Evolutionary conservation across 2,113 vertebrate species (phyloP).

Genomic region (Pseudopipra pipra): DNA sequence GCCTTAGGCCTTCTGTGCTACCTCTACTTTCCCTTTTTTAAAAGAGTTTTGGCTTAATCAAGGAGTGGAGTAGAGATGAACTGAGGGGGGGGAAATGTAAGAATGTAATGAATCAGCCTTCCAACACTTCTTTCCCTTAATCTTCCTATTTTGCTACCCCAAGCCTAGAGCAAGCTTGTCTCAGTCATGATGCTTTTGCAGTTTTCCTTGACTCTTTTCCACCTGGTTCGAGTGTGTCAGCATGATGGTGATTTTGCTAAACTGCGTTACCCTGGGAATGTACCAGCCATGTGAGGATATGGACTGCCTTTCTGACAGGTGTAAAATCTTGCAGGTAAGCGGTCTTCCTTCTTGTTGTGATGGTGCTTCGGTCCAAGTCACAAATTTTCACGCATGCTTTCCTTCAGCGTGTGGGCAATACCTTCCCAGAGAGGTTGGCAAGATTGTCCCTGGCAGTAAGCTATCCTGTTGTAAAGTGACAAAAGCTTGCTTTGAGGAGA

Average conservation of each 20-base stretch:
- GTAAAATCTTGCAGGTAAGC: conserved; percentile 94
- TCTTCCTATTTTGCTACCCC: neutral
- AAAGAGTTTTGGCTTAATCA: neutral
- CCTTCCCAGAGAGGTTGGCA: neutral
- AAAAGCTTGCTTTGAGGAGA: neutral
- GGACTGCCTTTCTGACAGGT: conserved; percentile 93
- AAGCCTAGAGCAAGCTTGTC: neutral
- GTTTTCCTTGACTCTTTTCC: conserved; percentile 79
- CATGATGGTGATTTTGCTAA: conserved; percentile 96
- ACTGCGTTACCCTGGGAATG: conserved; percentile 97
- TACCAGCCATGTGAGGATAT: conserved; percentile 97
- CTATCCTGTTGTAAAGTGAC: neutral
- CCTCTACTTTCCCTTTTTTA: neutral
- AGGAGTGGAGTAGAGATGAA: neutral
- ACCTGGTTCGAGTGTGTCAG: conserved; percentile 97
- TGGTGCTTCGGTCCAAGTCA: neutral
- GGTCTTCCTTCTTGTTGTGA: neutral
- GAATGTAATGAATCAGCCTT: neutral
- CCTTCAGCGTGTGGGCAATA: neutral
- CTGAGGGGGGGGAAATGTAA: neutral
- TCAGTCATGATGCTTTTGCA: neutral
- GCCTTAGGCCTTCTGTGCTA: neutral
- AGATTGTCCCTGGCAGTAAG: neutral
- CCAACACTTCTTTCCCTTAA: neutral
- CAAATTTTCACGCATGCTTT: neutral